phyloP scores from a whole-genome alignment of 1,140 invertebrate species.

The Halotydeus destructor region DNA sequence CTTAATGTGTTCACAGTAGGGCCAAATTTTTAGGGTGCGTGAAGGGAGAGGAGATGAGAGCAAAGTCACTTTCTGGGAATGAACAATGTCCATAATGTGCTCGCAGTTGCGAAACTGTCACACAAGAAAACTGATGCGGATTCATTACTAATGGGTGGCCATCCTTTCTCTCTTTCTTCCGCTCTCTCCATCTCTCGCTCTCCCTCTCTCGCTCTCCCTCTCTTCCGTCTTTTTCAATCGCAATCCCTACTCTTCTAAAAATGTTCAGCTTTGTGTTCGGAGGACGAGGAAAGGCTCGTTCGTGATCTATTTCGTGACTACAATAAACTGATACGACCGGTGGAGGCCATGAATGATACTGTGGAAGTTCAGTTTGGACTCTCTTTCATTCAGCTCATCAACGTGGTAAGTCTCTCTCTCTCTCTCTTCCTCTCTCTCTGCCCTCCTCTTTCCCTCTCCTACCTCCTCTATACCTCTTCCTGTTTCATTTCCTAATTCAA shows the following conservation, averaged over 20 bases:
- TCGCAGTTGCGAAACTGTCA: too few relatives aligned
- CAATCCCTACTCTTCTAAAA: background rate
- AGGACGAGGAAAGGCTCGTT: constrained; percentile 86
- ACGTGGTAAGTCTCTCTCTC: constrained; percentile 56
- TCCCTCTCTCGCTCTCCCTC: too few relatives aligned
- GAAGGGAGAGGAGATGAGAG: too few relatives aligned
- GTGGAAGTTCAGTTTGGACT: constrained; percentile 87
- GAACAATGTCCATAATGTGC: too few relatives aligned
- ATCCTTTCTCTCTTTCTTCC: too few relatives aligned
- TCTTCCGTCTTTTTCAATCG: too few relatives aligned
- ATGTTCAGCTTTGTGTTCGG: constrained; percentile 30
- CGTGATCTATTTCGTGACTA: constrained; percentile 92
- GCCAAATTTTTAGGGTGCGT: too few relatives aligned
- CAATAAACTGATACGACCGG: constrained; percentile 95
- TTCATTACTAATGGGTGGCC: too few relatives aligned
- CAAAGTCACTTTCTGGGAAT: too few relatives aligned
- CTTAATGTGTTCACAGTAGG: too few relatives aligned
- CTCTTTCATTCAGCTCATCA: constrained; percentile 95
- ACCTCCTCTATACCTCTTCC: background rate
- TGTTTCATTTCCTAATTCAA: background rate
- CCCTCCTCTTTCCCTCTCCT: background rate
- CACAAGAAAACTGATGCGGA: too few relatives aligned
- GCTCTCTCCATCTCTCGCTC: too few relatives aligned
- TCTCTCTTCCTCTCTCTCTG: background rate
- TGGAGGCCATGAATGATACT: constrained; percentile 90